Base-by-base conservation (phyloP, 2,888 invertebrate species). In the Cephonodes hylas region DNA sequence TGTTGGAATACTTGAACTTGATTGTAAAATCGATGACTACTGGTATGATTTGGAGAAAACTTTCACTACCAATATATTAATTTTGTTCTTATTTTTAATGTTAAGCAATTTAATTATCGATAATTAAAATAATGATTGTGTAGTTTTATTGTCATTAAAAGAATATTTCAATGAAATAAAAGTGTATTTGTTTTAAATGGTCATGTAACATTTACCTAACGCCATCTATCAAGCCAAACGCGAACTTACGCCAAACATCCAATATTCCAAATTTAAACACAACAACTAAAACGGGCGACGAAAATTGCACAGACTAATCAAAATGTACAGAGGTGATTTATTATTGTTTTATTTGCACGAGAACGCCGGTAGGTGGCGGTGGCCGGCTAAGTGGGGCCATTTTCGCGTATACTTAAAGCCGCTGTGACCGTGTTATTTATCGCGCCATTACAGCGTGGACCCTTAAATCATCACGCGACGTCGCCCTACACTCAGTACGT, bases 381-480 rank as follows among this genome's bases (percentile, higher is more conserved):
- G 75, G 78, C 72, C 76, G 77, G 77, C 80, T 89, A 87, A 88
- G 87, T 86, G 86, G 83, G 79, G 80, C 84, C 85, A 85, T 86
- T 87, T 83, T 84, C 82, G 83, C 74, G 66, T 78, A 83, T 85
- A 85, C 86, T 87, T 87, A 79, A 53, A 74, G 57, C 61, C 69
- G 75, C 67, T 62, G 64, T 89, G 87, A 86, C 91, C 88, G 84
- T 77, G 84, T 91, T 92, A 93, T 93, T 93, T 93, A 93, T 93
- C 89, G 91, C 88, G 75, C 93, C 93, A 93, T 93, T 93, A 93
- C 87, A 77, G 86, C 83, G 80, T 79, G 78, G 82, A 75, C 84
- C 88, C 83, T 87, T 93, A 93, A 93, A 93, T 93, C 93, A 93
- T 93, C 88, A 83, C 86, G 86, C 88, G 92, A 91, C 92, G 80